Conservation (phyloP, 2,797 vertebrate species). For the Eutrigla gurnardus region DNA sequence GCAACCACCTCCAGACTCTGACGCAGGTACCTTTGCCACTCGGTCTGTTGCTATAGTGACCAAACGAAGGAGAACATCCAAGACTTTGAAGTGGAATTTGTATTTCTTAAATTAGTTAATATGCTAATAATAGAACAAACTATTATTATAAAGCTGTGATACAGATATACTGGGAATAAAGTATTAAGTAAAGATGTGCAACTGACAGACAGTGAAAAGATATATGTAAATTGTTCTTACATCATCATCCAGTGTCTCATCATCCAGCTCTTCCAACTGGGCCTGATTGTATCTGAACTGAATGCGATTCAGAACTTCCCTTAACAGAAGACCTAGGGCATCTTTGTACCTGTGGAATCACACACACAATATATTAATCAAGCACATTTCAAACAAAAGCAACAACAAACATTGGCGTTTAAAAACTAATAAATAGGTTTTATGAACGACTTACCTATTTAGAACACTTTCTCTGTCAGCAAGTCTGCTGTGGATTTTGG, state of each 20-base stretch:
- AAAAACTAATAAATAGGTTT: no score
- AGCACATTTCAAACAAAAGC: neutral
- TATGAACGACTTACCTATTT: slow-evolving; percentile 86
- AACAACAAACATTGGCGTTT: neutral
- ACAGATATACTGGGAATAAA: neutral
- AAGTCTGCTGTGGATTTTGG: slow-evolving; percentile 95
- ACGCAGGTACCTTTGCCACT: slow-evolving; percentile 98
- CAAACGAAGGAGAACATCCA: slow-evolving; percentile 45
- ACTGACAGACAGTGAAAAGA: neutral
- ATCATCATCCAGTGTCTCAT: slow-evolving; percentile 96
- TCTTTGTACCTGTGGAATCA: slow-evolving; percentile 92
- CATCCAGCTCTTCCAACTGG: slow-evolving; percentile 96
- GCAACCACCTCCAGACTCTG: slow-evolving; percentile 99
- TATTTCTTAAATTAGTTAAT: neutral
- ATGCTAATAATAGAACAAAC: neutral
- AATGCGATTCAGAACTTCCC: slow-evolving; percentile 95
- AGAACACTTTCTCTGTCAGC: slow-evolving; percentile 94
- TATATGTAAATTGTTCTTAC: slow-evolving; percentile 81
- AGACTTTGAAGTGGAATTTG: slow-evolving; percentile 8
- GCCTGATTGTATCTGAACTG: slow-evolving; percentile 98
- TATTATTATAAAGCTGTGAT: neutral
- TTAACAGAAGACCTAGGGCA: slow-evolving; percentile 92
- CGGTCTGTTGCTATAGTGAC: slow-evolving; percentile 92
- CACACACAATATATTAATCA: slow-evolving; percentile 1
- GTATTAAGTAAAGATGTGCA: neutral